A percentile compares a stretch with the other conserved stretches of the same genome.
phyloP scores from a whole-genome alignment of 2,113 vertebrate species.

The Nycticryphes semicollaris region DNA sequence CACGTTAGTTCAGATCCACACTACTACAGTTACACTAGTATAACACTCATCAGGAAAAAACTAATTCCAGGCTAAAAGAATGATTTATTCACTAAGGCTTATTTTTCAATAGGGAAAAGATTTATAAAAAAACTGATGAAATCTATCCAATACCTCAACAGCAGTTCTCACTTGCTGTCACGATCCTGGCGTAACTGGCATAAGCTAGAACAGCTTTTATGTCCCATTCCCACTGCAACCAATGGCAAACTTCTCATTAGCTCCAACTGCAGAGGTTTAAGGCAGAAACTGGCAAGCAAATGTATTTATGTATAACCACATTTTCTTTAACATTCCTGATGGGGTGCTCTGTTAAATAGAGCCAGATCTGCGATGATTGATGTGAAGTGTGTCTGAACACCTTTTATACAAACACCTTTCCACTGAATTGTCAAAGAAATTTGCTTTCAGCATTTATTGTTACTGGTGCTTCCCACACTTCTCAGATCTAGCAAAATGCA shows the following conservation, averaged over 20 bases:
- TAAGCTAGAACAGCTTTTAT: background rate
- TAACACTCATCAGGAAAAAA: background rate
- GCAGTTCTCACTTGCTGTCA: background rate
- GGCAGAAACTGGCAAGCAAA: background rate
- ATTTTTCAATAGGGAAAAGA: background rate
- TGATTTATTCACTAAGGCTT: background rate
- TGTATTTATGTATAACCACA: background rate
- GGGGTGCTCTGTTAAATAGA: background rate
- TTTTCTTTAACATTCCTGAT: background rate
- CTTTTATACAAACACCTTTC: conserved; percentile 1
- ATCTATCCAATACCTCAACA: background rate
- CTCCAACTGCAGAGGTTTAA: background rate
- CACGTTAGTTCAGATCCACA: background rate
- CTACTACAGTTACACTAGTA: background rate
- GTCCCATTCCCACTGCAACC: background rate
- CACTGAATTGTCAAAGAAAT: conserved; percentile 20
- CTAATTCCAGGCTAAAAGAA: background rate
- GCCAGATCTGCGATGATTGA: background rate
- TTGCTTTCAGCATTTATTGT: conserved; percentile 26
- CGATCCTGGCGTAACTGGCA: background rate
- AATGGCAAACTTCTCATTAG: background rate
- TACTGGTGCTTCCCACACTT: conserved; percentile 23
- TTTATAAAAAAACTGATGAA: background rate
- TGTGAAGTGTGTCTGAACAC: background rate
- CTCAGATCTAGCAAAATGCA: conserved; percentile 5